Percentiles rank a stretch among this genome's conserved stretches.
Evolutionary conservation across 2,113 vertebrate species (phyloP).

Genomic region (Columba janthina): DNA sequence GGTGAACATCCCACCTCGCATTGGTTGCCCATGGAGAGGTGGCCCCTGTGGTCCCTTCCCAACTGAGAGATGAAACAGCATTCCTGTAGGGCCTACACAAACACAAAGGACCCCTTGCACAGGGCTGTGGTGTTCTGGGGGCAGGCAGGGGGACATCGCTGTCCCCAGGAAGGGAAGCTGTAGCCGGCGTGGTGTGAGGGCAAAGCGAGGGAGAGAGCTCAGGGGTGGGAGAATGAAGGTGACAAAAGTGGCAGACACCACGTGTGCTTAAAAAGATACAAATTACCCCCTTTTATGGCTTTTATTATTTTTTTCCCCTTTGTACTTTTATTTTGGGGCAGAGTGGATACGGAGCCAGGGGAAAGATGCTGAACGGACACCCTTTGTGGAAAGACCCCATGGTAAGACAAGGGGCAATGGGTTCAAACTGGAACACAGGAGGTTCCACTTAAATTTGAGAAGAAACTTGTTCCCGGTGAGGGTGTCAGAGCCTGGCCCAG

Average conservation of each 20-base stretch:
- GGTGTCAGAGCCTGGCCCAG: no score
- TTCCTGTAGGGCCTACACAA: background rate
- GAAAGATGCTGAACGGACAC: background rate
- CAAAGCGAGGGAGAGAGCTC: background rate
- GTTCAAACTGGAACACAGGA: no score
- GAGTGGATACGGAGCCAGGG: rapidly evolving
- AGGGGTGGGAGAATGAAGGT: no score
- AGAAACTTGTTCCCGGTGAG: no score
- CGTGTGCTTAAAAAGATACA: background rate
- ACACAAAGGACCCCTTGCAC: rapidly evolving
- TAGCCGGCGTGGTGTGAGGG: rapidly evolving
- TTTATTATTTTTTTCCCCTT: background rate
- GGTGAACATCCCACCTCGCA: background rate
- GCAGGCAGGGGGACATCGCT: background rate
- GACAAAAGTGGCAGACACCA: background rate
- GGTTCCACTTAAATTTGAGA: no score
- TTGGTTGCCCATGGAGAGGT: rapidly evolving
- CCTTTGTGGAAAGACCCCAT: no score
- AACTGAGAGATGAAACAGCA: rapidly evolving
- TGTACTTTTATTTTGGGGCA: background rate
- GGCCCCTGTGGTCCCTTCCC: no score
- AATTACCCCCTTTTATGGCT: background rate
- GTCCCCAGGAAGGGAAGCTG: rapidly evolving
- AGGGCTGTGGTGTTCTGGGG: background rate
- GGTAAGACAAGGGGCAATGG: no score